phyloP scores from a whole-genome alignment of 2,797 vertebrate species.

The Melanotaenia trifasciata region DNA sequence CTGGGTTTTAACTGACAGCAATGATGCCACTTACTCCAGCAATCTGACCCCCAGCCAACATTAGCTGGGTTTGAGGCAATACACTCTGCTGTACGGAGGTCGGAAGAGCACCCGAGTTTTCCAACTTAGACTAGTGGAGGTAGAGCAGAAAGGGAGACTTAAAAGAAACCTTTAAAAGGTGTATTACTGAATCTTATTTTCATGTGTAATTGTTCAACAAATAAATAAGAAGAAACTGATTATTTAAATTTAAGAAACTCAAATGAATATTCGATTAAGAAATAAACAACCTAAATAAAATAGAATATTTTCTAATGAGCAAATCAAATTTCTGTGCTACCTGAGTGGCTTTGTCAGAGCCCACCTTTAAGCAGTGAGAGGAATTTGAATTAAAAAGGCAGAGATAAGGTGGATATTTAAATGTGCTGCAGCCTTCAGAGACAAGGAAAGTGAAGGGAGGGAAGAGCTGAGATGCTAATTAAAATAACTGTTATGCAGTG shows the following conservation, averaged over 20 bases:
- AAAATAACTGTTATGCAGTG: conserved; percentile 92
- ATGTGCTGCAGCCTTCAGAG: conserved; percentile 83
- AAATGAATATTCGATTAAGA: conserved; percentile 18
- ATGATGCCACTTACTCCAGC: conserved; percentile 91
- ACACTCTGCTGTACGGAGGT: conserved; percentile 93
- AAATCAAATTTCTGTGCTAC: conserved; percentile 27
- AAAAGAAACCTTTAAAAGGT: conserved; percentile 48
- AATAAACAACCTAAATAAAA: conserved; percentile 15
- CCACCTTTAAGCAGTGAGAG: conserved; percentile 44
- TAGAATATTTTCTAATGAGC: background rate
- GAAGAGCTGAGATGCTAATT: conserved; percentile 79
- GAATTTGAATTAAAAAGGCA: conserved; percentile 68
- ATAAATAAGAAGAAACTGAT: conserved; percentile 7
- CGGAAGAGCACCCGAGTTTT: conserved; percentile 91
- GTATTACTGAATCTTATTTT: conserved; percentile 4
- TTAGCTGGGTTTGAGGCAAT: conserved; percentile 95
- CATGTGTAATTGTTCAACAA: conserved; percentile 3
- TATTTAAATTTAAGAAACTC: conserved; percentile 13
- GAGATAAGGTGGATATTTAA: conserved; percentile 76
- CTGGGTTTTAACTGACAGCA: conserved; percentile 46
- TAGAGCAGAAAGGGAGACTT: conserved; percentile 77
- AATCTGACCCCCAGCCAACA: conserved; percentile 98
- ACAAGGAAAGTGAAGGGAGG: conserved; percentile 73
- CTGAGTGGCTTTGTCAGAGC: conserved; percentile 44
- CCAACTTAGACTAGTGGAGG: conserved; percentile 90